Percentiles rank a stretch among this genome's conserved stretches.
These are phyloP conservation scores for Isotomurus palustris DNA, from an alignment of 2,888 invertebrate genomes.

Conservation along the genomic window DNA sequence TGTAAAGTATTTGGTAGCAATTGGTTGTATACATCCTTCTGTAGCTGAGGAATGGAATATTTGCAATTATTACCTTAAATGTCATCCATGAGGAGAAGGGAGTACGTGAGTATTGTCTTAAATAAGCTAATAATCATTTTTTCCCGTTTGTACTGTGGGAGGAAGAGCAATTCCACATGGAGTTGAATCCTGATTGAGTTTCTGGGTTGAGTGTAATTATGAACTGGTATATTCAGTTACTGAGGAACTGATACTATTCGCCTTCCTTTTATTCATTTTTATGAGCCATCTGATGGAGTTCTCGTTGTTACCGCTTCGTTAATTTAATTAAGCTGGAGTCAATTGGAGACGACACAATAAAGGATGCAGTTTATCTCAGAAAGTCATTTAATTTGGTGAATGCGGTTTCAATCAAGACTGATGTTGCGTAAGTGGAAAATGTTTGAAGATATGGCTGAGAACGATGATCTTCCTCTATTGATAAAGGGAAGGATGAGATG, in stretches of 20 bases:
- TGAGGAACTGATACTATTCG: too few species aligned
- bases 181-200: too few species aligned
- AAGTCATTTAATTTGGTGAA: slow-evolving; percentile 2
- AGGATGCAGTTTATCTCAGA: slow-evolving; percentile 11
- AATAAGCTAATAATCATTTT: not conserved
- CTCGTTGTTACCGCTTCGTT: not conserved
- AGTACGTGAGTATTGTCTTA: not conserved
- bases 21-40: not conserved
- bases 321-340: slow-evolving; percentile 3
- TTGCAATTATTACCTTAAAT: not conserved
- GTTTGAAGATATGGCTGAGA: not conserved
- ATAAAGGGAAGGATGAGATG: too few species aligned
- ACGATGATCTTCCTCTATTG: too few species aligned
- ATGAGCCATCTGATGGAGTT: not conserved
- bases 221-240: not conserved
- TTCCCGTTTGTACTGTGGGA: not conserved
- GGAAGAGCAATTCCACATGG: too few species aligned
- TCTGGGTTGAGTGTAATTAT: not conserved
- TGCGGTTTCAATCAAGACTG: not conserved
- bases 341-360: not conserved
- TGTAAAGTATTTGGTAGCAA: not conserved
- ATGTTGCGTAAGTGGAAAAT: not conserved
- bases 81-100: not conserved
- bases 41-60: not conserved
- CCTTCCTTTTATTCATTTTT: not conserved